Evolutionary conservation across 2,113 vertebrate species (phyloP).

Genomic region (Eulemur rufifrons): DNA sequence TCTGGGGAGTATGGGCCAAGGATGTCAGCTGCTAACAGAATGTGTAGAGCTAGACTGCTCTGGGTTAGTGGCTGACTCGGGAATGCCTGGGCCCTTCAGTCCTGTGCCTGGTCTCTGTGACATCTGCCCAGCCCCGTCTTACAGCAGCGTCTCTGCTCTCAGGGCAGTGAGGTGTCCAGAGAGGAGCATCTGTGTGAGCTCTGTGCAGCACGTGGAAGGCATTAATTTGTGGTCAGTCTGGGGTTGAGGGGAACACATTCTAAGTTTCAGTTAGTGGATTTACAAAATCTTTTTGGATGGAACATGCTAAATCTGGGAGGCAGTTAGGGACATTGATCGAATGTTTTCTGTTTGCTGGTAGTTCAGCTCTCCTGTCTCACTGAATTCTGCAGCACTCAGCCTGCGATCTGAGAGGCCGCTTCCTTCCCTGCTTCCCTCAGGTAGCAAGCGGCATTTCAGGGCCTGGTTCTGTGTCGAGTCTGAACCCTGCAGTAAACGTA

Average conservation of each 20-base stretch:
- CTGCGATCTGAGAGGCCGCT: neutral
- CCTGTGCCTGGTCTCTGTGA: neutral
- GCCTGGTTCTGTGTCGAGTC: neutral
- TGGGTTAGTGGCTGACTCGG: neutral
- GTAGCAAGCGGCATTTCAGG: neutral
- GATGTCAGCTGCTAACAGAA: neutral
- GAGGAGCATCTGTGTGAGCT: neutral
- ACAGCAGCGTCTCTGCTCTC: neutral
- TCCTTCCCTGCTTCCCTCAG: neutral
- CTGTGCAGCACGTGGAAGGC: fast-evolving
- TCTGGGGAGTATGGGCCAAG: neutral
- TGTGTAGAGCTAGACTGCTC: neutral
- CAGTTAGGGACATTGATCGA: neutral
- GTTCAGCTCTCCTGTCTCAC: neutral
- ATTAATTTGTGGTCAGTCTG: no score
- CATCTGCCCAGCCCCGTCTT: neutral
- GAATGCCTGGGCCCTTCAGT: neutral
- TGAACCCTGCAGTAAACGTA: neutral
- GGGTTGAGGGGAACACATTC: neutral
- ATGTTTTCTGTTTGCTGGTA: neutral
- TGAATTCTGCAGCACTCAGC: neutral
- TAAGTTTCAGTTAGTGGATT: neutral
- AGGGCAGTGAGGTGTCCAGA: neutral
- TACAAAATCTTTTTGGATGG: neutral
- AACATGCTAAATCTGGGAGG: neutral